Evolutionary conservation across 2,888 invertebrate genomes (phyloP).

Genomic region (Panorpa germanica): DNA sequence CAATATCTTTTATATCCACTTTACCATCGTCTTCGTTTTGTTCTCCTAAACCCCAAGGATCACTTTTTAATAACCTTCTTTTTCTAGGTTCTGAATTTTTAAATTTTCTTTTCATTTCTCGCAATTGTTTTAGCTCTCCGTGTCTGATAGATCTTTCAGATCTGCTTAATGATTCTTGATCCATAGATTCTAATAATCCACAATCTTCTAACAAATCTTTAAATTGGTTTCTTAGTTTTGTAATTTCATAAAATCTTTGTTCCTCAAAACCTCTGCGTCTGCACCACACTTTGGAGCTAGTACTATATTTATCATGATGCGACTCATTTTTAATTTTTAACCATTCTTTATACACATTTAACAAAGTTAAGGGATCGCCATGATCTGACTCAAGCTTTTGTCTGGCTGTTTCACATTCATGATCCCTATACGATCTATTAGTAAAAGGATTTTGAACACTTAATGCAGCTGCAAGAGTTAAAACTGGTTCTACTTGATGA

Average conservation of each 20-base stretch:
- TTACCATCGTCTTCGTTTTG: constrained; percentile 31
- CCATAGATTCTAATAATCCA: constrained; percentile 31
- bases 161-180: constrained; percentile 36
- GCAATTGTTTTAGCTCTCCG: constrained; percentile 76
- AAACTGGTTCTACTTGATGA: constrained; percentile 68
- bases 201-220: constrained; percentile 60
- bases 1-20: constrained; percentile 67
- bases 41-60: constrained; percentile 45
- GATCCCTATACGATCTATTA: constrained; percentile 69
- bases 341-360: constrained; percentile 83
- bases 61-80: constrained; percentile 55
- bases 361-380: constrained; percentile 83
- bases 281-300: constrained; percentile 64
- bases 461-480: constrained; percentile 78
- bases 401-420: constrained; percentile 60
- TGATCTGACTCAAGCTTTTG: constrained; percentile 79
- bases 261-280: constrained; percentile 81
- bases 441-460: constrained; percentile 90
- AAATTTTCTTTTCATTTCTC: constrained; percentile 58
- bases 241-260: constrained; percentile 91
- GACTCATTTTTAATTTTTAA: constrained; percentile 42
- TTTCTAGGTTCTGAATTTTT: constrained; percentile 48
- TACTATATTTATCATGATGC: constrained; percentile 15
- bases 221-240: constrained; percentile 81
- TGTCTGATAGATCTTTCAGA: constrained; percentile 65